Evolutionary conservation across 2,113 vertebrate genomes (phyloP), one percentile per base, ranked within the genome.

Genomic region (Oenanthe melanoleuca): DNA sequence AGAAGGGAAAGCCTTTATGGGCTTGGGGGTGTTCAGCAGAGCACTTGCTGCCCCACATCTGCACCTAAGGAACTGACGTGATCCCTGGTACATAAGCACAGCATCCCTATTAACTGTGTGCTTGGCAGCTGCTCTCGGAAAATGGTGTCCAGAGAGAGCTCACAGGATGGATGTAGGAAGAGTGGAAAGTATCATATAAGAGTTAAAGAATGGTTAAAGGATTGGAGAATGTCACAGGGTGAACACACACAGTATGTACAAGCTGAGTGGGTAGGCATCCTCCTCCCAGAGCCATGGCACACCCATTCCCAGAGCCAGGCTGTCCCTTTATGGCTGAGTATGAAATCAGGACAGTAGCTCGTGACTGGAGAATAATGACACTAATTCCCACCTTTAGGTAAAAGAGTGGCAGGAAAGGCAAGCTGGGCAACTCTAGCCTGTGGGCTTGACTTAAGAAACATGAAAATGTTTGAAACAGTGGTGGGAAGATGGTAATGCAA

Each of bases 21-120:
- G 49, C 21, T 64, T 0, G 1, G 38, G 7, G 11, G 8, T 47
- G 44, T 26, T n/a, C 0, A 2, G n/a, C 42, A 81, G 59, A 65
- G 73, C 38, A 23, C 1, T 3, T 49, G 34, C 12, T 49, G 34
- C 12, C 14, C 25, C 14, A 2, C 8, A 2, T 29, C 29, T 59
- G 53, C 24, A 15, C 34, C 15, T 14, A 4, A 40, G 55, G 53
- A 37, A 57, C 49, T 21, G 42, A 22, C 0, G 1, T 6, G 20
- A 55, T 55, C 29, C 18, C 23, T 20, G 17, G 20, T 37, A 25
- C 52, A 33, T 2, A 2, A 65, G 15, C 20, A 15, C 55, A 53
- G 42, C 12, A 3, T 79, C 79, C 23, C 52, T 89, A 1, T 73
- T 75, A 56, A 67, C 38, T 71, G 65, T 29, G 40, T 11, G 3